Conservation (phyloP, 2,888 invertebrate genomes). For the Melanchra persicariae region DNA sequence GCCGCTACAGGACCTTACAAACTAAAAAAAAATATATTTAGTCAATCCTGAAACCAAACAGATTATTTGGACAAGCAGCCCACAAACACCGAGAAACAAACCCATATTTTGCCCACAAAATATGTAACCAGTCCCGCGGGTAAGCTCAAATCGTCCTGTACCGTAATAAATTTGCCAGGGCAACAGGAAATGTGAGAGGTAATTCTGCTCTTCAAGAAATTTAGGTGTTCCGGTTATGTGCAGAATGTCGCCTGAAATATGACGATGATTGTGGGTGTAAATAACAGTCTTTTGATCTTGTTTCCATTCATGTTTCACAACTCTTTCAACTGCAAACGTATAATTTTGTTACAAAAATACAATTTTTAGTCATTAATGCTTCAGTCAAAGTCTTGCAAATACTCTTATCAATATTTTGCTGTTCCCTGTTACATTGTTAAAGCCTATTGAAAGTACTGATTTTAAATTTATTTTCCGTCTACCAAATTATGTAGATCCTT, state of each 20-base stretch:
- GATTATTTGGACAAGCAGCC: slow-evolving; percentile 17
- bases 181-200: slow-evolving; percentile 57
- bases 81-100: slow-evolving; percentile 21
- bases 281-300: slow-evolving; percentile 49
- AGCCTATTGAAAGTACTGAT: neutral
- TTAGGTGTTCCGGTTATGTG: slow-evolving; percentile 48
- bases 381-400: neutral
- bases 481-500: slow-evolving; percentile 34
- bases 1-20: neutral
- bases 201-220: slow-evolving; percentile 57
- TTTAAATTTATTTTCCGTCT: slow-evolving; percentile 24
- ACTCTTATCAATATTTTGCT: neutral
- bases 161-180: slow-evolving; percentile 65
- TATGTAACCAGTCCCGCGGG: slow-evolving; percentile 50
- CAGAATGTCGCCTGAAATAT: slow-evolving; percentile 46
- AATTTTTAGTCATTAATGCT: neutral
- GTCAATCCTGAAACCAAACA: neutral
- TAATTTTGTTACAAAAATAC: neutral
- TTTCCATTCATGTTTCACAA: slow-evolving; percentile 9
- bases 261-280: slow-evolving; percentile 42
- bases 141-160: slow-evolving; percentile 46
- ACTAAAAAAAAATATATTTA: neutral
- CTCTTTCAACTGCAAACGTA: neutral
- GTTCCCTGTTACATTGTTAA: neutral
- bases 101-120: slow-evolving; percentile 51